Conservation (phyloP, 2,888 invertebrate genomes). For the Callyntrura guangdongensis region DNA sequence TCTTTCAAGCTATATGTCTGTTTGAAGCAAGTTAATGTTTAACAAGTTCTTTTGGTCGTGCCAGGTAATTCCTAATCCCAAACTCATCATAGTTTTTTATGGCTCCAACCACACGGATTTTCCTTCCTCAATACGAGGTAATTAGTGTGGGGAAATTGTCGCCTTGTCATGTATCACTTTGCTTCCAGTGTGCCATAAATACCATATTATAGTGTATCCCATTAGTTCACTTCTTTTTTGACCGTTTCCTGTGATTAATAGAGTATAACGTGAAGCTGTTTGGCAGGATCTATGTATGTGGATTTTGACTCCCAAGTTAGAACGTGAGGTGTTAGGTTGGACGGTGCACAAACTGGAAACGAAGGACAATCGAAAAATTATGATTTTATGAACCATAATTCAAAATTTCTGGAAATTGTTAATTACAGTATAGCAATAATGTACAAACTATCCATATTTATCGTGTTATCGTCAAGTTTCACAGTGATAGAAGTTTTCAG, state of each 20-base stretch:
- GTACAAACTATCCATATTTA: conserved; percentile 15
- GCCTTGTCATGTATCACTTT: conserved; percentile 12
- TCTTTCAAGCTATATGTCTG: too few species aligned
- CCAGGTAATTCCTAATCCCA: conserved; percentile 66
- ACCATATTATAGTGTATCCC: neutral
- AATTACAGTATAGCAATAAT: neutral
- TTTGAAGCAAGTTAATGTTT: neutral
- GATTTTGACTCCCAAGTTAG: neutral
- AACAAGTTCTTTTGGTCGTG: conserved; percentile 25
- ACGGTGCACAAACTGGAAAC: neutral
- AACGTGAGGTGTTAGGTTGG: neutral
- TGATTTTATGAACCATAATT: neutral
- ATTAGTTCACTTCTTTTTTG: conserved; percentile 6
- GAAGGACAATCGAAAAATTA: neutral
- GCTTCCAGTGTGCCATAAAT: conserved; percentile 27
- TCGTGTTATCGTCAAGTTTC: conserved; percentile 43
- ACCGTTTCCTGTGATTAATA: conserved; percentile 52
- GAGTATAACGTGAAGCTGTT: neutral
- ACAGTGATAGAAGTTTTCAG: conserved; percentile 48
- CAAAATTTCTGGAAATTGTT: neutral
- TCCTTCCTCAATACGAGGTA: conserved; percentile 35
- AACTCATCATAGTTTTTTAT: conserved; percentile 26
- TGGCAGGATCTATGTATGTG: neutral
- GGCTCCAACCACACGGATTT: neutral
- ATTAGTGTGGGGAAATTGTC: conserved; percentile 51